Evolutionary conservation across 2,888 invertebrate species (phyloP), one percentile per base, ranked within the genome.

Genomic region (Panopea generosa): DNA sequence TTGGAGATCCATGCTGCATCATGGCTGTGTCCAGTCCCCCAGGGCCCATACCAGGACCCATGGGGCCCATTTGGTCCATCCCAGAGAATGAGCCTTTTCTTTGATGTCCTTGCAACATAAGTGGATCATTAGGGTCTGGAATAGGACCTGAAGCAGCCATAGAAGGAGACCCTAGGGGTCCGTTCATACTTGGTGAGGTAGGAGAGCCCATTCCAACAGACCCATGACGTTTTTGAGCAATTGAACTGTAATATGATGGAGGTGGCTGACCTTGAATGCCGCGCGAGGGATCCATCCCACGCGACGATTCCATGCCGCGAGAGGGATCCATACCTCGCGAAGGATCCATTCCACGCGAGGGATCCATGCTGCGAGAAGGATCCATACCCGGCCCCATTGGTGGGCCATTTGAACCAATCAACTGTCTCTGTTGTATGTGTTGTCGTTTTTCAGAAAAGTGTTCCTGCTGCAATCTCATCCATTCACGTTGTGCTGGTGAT

Each of bases 401-500:
- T 4, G 70, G 70, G 11, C 76, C 70, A 38, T 69, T 75, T 9
- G 77, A 78, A 29, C 80, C 75, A 86, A 80, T 85, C 52, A 70
- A 77, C 61, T 62, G 74, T 45, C 88, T 86, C 68, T 86, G 86
- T 70, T 82, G 86, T 82, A 90, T 87, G 74, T 87, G 87, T 56
- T 77, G 79, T 45, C 76, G 82, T 72, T 91, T 90, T 55, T 90
- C 88, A 22, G 83, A 77, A 62, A 88, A 89, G 76, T 84, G 97
- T 92, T 97, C 96, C 90, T 96, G 96, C 89, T 97, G 97, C 84
- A 97, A 93, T 92, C 97, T 97, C 88, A 96, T 96, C 98, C 98
- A 98, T 91, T 98, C 97, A 92, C 96, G 95, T 93, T 96, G 96
- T 4, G 95, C 95, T 82, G 94, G 88, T 4, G 84, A 84, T 85